Evolutionary conservation across 2,797 vertebrate species (phyloP), one percentile per base, ranked within the genome.

Genomic region (Toxotes lorentzi): DNA sequence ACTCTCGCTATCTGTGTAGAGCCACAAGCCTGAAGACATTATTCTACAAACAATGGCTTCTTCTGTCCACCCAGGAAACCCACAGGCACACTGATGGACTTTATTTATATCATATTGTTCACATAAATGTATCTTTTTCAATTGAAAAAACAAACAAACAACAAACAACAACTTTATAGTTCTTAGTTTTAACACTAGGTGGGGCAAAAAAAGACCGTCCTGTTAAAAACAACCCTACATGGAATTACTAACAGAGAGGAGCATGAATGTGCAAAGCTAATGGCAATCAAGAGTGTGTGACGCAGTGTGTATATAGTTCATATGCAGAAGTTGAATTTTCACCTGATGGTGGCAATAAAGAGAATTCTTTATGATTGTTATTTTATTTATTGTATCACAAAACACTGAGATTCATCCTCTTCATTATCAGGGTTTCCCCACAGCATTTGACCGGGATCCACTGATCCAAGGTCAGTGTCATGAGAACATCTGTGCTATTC

Each of bases 11-110:
- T 61, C 41, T 0, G 23, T 73, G 85, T 51, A n/a, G 59, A 2
- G 57, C 71, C 73, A 50, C 2, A 12, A 76, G 79, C 2, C n/a
- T 27, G 30, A 65, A 77, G 43, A 56, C 19, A 51, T 53, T 16
- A 53, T 58, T 27, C 66, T 0, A 24, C 34, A 61, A 78, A 71
- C 51, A 59, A 32, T 41, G 43, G 58, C 43, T 19, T 48, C 57
- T 16, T 24, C 16, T 17, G 41, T 43, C 13, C 4, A 30, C 27
- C 27, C 41, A 30, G 27, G 38, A 40, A 11, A 40, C 9, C 38
- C 11, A 40, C 38, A 40, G 9, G 11, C 38, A 38, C 38, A 40
- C 38, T 40, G 38, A 30, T 30, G 27, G 27, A 30, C 27, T 30
- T 30, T n/a, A n/a, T n/a, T n/a, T n/a, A n/a, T n/a, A n/a, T n/a